Evolutionary conservation across 64 coral and sea anemone genomes (phyloP).

Genomic region (Acropora tenuis): DNA sequence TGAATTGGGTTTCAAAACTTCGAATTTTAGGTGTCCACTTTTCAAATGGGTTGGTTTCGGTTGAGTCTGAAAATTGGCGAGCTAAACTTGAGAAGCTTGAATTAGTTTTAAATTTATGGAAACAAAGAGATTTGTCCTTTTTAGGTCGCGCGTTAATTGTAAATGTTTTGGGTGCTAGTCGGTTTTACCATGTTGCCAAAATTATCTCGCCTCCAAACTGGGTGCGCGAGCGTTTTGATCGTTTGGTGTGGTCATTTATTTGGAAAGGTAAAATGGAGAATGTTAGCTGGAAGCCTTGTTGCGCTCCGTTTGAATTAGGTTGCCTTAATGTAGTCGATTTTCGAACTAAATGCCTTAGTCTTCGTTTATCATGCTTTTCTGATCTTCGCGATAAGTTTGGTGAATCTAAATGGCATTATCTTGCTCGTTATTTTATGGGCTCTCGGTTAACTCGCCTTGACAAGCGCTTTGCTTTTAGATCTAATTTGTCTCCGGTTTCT

Average conservation of each 20-base stretch:
- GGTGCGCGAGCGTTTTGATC: not conserved
- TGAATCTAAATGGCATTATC: too few relatives aligned
- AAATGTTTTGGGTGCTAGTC: not conserved
- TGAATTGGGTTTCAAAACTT: too few relatives aligned
- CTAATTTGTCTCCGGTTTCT: too few relatives aligned
- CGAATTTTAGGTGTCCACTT: slow-evolving; percentile 21
- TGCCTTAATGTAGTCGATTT: too few relatives aligned
- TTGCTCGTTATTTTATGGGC: too few relatives aligned
- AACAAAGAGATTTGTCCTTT: not conserved
- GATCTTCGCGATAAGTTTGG: too few relatives aligned
- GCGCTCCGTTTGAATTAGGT: too few relatives aligned
- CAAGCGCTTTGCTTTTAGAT: too few relatives aligned
- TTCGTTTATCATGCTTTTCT: too few relatives aligned
- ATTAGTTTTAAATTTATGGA: not conserved
- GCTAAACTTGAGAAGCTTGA: not conserved
- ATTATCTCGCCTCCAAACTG: not conserved
- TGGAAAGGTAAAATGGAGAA: not conserved
- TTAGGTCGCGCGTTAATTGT: not conserved
- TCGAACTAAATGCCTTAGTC: too few relatives aligned
- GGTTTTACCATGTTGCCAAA: slow-evolving; percentile 15
- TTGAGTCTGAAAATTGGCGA: slow-evolving; percentile 9
- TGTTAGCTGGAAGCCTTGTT: too few relatives aligned
- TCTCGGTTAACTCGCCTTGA: too few relatives aligned
- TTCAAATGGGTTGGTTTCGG: not conserved
- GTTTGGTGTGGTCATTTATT: not conserved